phyloP scores from a whole-genome alignment of 2,113 vertebrate genomes.

The Cebidichthys violaceus region DNA sequence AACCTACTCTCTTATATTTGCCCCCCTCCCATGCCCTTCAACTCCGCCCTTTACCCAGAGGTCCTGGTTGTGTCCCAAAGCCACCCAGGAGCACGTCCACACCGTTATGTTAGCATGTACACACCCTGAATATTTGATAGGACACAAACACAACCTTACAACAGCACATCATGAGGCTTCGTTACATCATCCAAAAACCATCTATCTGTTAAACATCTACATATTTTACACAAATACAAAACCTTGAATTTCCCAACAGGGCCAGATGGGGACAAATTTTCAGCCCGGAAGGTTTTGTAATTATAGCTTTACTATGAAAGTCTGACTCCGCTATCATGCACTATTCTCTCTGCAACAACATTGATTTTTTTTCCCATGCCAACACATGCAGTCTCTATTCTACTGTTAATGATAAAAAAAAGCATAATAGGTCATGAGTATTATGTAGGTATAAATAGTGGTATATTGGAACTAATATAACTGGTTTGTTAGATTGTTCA shows the following conservation, averaged over 20 bases:
- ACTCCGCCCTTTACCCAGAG: constrained; percentile 33
- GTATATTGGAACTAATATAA: not conserved
- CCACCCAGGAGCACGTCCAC: constrained; percentile 29
- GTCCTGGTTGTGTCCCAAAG: constrained; percentile 50
- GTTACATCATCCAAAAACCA: not conserved
- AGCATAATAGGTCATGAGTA: not conserved
- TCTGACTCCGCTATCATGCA: not conserved
- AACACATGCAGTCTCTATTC: not conserved
- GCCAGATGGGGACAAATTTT: not conserved
- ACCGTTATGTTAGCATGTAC: constrained; percentile 67
- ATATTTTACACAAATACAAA: constrained; percentile 43
- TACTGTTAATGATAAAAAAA: not conserved
- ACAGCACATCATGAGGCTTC: constrained; percentile 44
- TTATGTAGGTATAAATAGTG: not conserved
- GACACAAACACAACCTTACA: constrained; percentile 53
- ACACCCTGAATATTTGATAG: constrained; percentile 78
- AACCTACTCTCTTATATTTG: constrained; percentile 4
- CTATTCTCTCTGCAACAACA: not conserved
- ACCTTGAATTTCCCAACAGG: not conserved
- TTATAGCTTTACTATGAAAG: not conserved
- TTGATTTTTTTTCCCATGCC: not conserved
- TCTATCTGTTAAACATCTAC: constrained; percentile 32
- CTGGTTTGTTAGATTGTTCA: not conserved
- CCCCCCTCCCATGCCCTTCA: not conserved
- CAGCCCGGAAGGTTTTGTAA: not conserved